Base-by-base conservation (phyloP, 2,888 invertebrate genomes). In the Leucophora obtusa region DNA sequence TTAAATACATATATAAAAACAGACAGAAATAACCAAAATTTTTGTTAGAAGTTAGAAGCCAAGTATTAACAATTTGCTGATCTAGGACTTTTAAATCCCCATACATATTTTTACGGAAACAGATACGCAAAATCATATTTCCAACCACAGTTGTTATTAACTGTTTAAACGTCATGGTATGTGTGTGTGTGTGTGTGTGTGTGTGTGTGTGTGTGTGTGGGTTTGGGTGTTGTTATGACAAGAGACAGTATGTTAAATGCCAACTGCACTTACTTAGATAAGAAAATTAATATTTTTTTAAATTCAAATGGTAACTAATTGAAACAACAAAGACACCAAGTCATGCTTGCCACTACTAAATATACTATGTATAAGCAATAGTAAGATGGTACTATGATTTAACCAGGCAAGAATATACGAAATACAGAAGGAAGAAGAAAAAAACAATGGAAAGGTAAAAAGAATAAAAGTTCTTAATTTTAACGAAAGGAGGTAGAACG, bases 251-350 rank as follows among this genome's bases (percentile, higher is more conserved):
- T 70, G 76, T 70, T 66, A 70, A 80, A 81, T 81, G 69, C 69
- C 65, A 65, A 59, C 81, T 81, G 81, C 81, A 73, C 53, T 81
- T 70, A 56, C 54, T 50, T 28, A 73, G 81, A 81, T 81, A 81
- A 81, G 81, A 77, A 81, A 69, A 59, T 18, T 63, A 15, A 68
- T 58, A 59, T 69, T 51, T 58, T 35, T 69, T 54, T n/a, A 68
- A 73, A 65, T 73, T 60, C 73, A 81, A 81, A 73, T 77, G 50
- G 56, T 73, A 77, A 81, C 73, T 73, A 81, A 81, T 81, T 81
- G 73, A 73, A 73, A 58, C 54, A 65, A 70, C 69, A 81, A 60
- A 69, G 69, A 24, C 65, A 54, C 35, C 38, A 60, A 69, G 47
- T 65, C 28, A 56, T 65, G 59, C 38, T 38, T 38, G 6, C 2